Percentiles rank a stretch among this genome's conserved stretches.
Conservation (phyloP, 2,888 invertebrate genomes). For the Catocala sponsa region DNA sequence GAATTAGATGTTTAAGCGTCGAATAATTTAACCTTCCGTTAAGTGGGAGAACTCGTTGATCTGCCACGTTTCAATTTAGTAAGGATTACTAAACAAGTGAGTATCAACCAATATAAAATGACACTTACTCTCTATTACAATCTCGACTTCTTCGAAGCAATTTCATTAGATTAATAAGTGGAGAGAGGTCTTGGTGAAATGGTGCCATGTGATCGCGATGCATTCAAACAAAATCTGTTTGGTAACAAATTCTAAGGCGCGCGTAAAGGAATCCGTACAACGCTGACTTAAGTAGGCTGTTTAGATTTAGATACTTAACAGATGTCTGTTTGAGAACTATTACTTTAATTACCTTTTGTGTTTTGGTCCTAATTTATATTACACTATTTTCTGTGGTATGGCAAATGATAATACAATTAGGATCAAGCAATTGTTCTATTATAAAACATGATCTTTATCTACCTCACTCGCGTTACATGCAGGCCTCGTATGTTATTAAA, state of each 20-base stretch:
- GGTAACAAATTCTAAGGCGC: conserved; percentile 19
- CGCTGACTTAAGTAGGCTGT: conserved; percentile 20
- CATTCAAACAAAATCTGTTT: conserved; percentile 18
- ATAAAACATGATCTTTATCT: too few relatives aligned
- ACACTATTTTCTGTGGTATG: too few relatives aligned
- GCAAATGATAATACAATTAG: too few relatives aligned
- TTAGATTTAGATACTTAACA: conserved; percentile 16
- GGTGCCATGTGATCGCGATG: conserved; percentile 20
- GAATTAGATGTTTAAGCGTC: conserved; percentile 38
- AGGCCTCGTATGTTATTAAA: too few relatives aligned
- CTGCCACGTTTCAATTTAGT: conserved; percentile 45
- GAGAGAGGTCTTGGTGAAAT: conserved; percentile 2
- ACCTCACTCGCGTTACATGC: too few relatives aligned
- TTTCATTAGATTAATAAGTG: conserved; percentile 1
- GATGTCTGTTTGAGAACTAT: not conserved
- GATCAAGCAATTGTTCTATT: too few relatives aligned
- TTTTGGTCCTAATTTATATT: not conserved
- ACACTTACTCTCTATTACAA: not conserved
- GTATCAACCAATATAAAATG: conserved; percentile 19
- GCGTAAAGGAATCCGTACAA: conserved; percentile 24
- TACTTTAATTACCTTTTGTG: too few relatives aligned
- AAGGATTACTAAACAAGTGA: conserved; percentile 38
- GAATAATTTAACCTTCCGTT: conserved; percentile 42
- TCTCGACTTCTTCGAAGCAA: not conserved
- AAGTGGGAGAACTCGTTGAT: conserved; percentile 33